A percentile compares a stretch with the other conserved stretches of the same genome.
These are phyloP conservation scores for Arbacia lixula DNA, from an alignment of 53 echinoderm and acorn worm species.

Conservation along the genomic window DNA sequence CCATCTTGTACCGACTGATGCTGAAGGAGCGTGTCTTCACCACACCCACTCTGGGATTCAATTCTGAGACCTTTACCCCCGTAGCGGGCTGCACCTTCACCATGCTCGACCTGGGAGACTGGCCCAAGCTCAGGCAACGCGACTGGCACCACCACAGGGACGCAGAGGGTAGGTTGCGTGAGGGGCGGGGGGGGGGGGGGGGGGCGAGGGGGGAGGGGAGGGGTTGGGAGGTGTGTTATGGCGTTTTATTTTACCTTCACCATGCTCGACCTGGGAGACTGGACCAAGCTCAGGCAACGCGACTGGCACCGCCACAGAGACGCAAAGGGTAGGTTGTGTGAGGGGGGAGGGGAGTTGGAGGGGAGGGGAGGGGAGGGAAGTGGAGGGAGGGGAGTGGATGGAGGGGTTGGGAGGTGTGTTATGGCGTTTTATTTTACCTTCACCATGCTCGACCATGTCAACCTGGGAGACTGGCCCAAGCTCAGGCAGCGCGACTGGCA, in stretches of 20 bases:
- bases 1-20: slow-evolving; percentile 81
- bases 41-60: slow-evolving; percentile 83
- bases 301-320: slow-evolving; percentile 76
- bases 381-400: too few species aligned
- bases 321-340: slow-evolving; percentile 75
- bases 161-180: slow-evolving; percentile 62
- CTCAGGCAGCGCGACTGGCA: slow-evolving; percentile 73
- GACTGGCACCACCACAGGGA: slow-evolving; percentile 77
- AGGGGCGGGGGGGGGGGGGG: neutral
- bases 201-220: too few species aligned
- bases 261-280: slow-evolving; percentile 84
- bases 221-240: too few species aligned
- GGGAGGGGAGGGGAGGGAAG: too few species aligned
- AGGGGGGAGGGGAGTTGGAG: too few species aligned
- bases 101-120: slow-evolving; percentile 84
- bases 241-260: too few species aligned
- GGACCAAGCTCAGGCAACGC: slow-evolving; percentile 71
- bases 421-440: too few species aligned
- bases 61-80: slow-evolving; percentile 77
- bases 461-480: slow-evolving; percentile 84
- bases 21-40: slow-evolving; percentile 76
- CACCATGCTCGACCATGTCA: slow-evolving; percentile 84
- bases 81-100: slow-evolving; percentile 66
- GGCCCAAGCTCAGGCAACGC: slow-evolving; percentile 71
- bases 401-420: too few species aligned